Evolutionary conservation across 2,888 invertebrate species (phyloP).

Genomic region (Eupithecia subfuscata): DNA sequence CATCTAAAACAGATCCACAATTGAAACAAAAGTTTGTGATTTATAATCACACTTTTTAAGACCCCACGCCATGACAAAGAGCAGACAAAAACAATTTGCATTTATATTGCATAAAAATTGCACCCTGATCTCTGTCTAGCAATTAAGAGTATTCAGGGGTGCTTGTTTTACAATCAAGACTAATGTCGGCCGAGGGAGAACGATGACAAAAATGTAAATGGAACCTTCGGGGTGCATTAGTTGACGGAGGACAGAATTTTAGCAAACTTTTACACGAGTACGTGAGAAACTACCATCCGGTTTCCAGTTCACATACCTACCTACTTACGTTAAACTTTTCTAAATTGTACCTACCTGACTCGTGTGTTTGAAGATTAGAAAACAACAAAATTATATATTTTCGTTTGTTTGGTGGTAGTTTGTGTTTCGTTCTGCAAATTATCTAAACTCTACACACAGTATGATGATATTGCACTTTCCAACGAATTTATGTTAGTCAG

Average conservation of each 20-base stretch:
- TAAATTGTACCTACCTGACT: not conserved
- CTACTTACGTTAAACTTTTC: not conserved
- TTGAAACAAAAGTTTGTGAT: constrained; percentile 17
- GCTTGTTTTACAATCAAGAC: constrained; percentile 68
- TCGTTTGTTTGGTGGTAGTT: not conserved
- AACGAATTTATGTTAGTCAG: not conserved
- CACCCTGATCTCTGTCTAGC: constrained; percentile 57
- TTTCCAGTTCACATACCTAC: not conserved
- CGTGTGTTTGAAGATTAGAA: no score
- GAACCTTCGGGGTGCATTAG: constrained; percentile 59
- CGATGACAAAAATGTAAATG: constrained; percentile 66
- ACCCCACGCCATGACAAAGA: constrained; percentile 34
- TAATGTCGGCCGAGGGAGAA: constrained; percentile 51
- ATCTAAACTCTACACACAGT: no score
- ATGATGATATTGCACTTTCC: not conserved
- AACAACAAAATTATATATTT: not conserved
- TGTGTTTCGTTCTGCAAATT: not conserved
- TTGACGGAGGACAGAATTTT: constrained; percentile 53
- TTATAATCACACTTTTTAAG: constrained; percentile 11
- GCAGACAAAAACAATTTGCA: constrained; percentile 61
- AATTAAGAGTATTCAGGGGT: constrained; percentile 65
- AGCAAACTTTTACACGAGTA: constrained; percentile 15
- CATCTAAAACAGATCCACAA: constrained; percentile 4
- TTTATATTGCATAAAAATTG: constrained; percentile 76
- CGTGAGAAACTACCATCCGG: not conserved